Conservation (phyloP, 2,797 vertebrate genomes). For the Alfaro cultratus region DNA sequence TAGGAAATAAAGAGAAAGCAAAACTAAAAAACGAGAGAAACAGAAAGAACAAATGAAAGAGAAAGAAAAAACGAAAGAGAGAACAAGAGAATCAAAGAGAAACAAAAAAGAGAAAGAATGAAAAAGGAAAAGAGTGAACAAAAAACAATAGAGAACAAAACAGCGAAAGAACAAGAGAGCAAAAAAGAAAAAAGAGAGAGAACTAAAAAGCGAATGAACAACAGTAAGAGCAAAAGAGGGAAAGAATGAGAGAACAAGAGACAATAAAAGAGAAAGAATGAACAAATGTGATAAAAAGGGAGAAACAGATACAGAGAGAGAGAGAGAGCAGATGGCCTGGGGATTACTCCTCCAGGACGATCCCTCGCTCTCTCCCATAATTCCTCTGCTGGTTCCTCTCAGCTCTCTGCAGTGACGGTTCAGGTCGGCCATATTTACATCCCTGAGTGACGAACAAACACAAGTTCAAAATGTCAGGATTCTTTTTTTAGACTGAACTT, state of each 20-base stretch:
- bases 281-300: neutral
- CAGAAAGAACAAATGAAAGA: neutral
- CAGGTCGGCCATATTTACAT: neutral
- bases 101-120: neutral
- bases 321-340: constrained; percentile 75
- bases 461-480: neutral
- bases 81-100: neutral
- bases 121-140: neutral
- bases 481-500: neutral
- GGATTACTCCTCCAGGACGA: constrained; percentile 79
- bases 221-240: neutral
- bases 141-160: neutral
- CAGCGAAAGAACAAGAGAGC: neutral
- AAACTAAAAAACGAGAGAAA: neutral
- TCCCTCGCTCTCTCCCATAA: constrained; percentile 53
- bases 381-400: constrained; percentile 60
- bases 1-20: neutral
- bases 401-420: neutral
- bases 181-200: neutral
- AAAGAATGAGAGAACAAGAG: neutral
- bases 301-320: neutral
- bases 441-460: neutral
- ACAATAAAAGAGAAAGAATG: neutral
- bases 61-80: neutral
- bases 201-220: neutral